Evolutionary conservation across 2,797 vertebrate genomes (phyloP), one percentile per base, ranked within the genome.

Genomic region (Microchirus variegatus): DNA sequence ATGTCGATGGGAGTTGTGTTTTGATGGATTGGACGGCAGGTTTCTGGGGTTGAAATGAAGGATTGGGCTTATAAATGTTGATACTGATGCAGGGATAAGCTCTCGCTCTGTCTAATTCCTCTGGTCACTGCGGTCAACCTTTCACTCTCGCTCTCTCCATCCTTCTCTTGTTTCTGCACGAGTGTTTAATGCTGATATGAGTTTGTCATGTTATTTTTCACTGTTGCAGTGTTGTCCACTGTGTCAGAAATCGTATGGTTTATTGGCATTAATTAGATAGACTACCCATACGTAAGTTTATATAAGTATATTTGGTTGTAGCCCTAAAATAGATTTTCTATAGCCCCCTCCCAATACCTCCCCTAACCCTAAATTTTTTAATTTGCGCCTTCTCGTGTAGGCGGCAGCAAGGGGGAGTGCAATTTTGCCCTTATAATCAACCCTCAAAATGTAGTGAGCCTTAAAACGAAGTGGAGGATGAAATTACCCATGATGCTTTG

Each of bases 11-110:
- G 80, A 87, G 83, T 44, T 17, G 51, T 61, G 81, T 78, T 87
- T 81, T 84, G 83, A 87, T 87, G 78, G 85, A 84, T 85, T 83
- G 83, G 81, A 79, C 70, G 76, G 77, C 70, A 75, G 85, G 81
- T 86, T 83, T 89, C 77, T 81, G 75, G 76, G 79, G 70, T 70
- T 82, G 84, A 82, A 78, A 85, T 60, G 63, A 69, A 86, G 82
- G 75, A 26, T 61, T 64, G 77, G 77, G 87, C 84, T 90, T 85
- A 77, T 70, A 54, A 68, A 50, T 81, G 86, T 86, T 84, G 85
- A 88, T 90, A 82, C 61, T 47, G 78, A 87, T 51, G 78, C 13
- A 26, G 63, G 78, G 83, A 89, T 91, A 88, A 89, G 81, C 89
- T 76, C 71, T 69, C 49, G 61, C 78, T 84, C 63, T 40, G 10